Evolutionary conservation across 2,113 vertebrate genomes (phyloP), one percentile per base, ranked within the genome.

Genomic region (Fregetta grallaria): DNA sequence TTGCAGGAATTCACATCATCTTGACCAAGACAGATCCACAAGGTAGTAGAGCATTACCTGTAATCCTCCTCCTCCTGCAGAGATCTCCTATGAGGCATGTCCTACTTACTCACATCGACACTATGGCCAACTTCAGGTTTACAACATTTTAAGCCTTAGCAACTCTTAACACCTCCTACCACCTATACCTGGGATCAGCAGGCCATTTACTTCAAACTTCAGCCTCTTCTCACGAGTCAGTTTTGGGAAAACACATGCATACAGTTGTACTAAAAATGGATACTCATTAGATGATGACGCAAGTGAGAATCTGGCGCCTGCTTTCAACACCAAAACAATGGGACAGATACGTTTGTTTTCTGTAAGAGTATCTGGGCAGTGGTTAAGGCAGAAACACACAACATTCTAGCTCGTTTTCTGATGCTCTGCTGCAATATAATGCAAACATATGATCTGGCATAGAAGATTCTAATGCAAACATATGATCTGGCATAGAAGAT

Each of bases 1-100:
- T 16, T 90, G 73, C 67, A 95, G 83, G 63, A 92, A 72, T 91
- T 97, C 85, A 50, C 44, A 21, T 36, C 22, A 73, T 17, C 74
- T 63, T 56, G 45, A 44, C 42, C 36, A 82, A 62, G 25, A 70
- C 45, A 70, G 72, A 67, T 40, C 74, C 58, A 77, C 27, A 83
- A 77, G 50, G 86, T 9, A 71, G 90, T 14, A 45, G 13, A 76
- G 53, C n/a, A 52, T 81, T 62, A 73, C 36, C 58, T 70, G 22
- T 9, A 74, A 20, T 44, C 38, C 49, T 52, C 13, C 75, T 79
- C 66, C 26, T 89, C 76, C 74, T 78, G 45, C 49, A 82, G 65
- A 88, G 32, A 42, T 14, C 78, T 49, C 84, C 78, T 25, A 0
- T 6, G 72, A 77, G 62, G 67, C 77, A 94, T 13, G 44, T 74